Evolutionary conservation across 2,113 vertebrate species (phyloP).

Genomic region (Tympanuchus pallidicinctus): DNA sequence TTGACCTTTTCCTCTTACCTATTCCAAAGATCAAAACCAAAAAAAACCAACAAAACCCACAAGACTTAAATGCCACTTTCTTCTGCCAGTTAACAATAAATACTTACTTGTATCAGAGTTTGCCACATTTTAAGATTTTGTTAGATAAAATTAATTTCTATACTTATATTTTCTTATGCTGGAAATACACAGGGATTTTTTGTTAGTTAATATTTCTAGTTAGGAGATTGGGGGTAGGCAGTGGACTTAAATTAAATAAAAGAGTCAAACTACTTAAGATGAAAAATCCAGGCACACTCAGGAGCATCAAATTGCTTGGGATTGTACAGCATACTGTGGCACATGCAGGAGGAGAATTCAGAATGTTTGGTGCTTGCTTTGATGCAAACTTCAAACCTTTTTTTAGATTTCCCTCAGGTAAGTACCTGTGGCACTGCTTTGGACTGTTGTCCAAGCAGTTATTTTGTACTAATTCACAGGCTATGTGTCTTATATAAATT

Average conservation of each 20-base stretch:
- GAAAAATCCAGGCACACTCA: not conserved
- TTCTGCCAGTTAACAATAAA: not conserved
- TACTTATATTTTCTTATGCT: not conserved
- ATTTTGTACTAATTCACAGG: not conserved
- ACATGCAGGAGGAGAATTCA: not conserved
- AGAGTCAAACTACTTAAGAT: not conserved
- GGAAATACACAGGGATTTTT: rapidly evolving
- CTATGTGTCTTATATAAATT: not conserved
- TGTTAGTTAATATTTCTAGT: rapidly evolving
- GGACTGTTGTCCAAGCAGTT: not conserved
- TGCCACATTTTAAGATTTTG: not conserved
- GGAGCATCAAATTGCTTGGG: not conserved
- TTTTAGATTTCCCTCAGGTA: not conserved
- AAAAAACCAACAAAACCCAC: not conserved
- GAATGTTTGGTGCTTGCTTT: not conserved
- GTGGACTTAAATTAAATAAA: not conserved
- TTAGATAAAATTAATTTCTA: not conserved
- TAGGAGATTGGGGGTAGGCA: not conserved
- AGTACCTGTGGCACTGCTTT: not conserved
- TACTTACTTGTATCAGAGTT: not conserved
- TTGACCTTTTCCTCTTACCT: not conserved
- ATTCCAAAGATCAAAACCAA: not conserved
- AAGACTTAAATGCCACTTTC: not conserved
- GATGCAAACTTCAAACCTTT: not conserved
- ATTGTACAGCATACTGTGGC: not conserved